phyloP scores from a whole-genome alignment of 2,113 vertebrate species.

The Eptatretus burgeri region DNA sequence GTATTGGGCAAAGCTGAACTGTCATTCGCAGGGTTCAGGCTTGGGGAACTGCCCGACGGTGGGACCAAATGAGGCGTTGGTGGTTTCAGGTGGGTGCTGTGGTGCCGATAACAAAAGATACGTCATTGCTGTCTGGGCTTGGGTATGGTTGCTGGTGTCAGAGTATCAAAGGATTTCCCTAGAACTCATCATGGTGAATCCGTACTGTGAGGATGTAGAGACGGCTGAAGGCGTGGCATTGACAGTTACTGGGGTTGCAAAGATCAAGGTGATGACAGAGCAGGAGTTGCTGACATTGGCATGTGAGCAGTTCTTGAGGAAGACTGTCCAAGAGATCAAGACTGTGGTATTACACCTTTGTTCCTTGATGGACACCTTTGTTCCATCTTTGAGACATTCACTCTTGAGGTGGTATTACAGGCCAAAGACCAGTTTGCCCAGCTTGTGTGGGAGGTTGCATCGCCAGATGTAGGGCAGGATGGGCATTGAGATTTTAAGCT shows the following conservation, averaged over 20 bases:
- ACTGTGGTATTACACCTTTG: slow-evolving; percentile 77
- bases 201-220: slow-evolving; percentile 99
- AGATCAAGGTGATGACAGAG: slow-evolving; percentile 96
- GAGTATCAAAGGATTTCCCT: slow-evolving; percentile 93
- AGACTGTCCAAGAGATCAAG: slow-evolving; percentile 59
- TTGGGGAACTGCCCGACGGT: no score
- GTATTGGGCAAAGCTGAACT: no score
- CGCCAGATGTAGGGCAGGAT: slow-evolving; percentile 79
- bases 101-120: slow-evolving; percentile 47
- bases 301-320: slow-evolving; percentile 85
- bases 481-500: slow-evolving; percentile 95
- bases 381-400: slow-evolving; percentile 86
- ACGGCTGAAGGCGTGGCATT: slow-evolving; percentile 99
- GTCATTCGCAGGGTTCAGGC: no score
- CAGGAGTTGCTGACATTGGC: slow-evolving; percentile 59
- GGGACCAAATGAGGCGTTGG: slow-evolving; percentile 33
- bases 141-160: slow-evolving; percentile 77
- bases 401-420: slow-evolving; percentile 89
- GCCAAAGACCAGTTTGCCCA: slow-evolving; percentile 79
- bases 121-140: slow-evolving; percentile 59
- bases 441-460: slow-evolving; percentile 67
- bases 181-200: slow-evolving; percentile 99
- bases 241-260: slow-evolving; percentile 99
- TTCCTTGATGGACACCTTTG: slow-evolving; percentile 77
- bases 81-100: slow-evolving; percentile 43